These are phyloP conservation scores for Tachina lurida DNA, from an alignment of 2,888 invertebrate species.

Conservation along the genomic window DNA sequence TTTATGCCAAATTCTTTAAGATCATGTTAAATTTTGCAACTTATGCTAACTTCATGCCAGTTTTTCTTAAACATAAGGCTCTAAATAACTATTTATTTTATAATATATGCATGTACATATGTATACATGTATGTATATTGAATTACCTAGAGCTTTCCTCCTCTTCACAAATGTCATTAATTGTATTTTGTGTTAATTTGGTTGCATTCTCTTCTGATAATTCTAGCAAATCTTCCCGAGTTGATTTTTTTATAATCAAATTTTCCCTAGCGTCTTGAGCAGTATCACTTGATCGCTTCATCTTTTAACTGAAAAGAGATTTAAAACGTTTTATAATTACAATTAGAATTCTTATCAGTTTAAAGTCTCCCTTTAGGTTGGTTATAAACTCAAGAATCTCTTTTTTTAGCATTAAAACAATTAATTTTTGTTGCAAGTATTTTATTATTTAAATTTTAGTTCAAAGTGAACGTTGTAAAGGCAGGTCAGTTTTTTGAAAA, in stretches of 20 bases:
- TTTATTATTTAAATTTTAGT: constrained; percentile 3
- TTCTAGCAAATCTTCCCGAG: not conserved
- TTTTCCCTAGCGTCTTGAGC: constrained; percentile 9
- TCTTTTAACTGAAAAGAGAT: constrained; percentile 33
- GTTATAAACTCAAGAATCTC: not conserved
- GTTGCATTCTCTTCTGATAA: not conserved
- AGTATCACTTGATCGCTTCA: constrained; percentile 52
- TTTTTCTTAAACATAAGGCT: too few relatives aligned
- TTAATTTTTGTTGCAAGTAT: not conserved
- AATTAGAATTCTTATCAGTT: constrained; percentile 56
- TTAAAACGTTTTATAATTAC: not conserved
- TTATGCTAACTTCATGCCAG: too few relatives aligned
- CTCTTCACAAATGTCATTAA: constrained; percentile 41
- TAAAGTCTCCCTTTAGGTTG: not conserved
- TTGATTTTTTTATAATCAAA: constrained; percentile 3
- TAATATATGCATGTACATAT: not conserved
- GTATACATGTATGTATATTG: not conserved
- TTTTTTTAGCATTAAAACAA: not conserved
- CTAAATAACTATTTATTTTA: too few relatives aligned
- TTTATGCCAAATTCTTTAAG: too few relatives aligned
- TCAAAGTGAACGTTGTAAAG: constrained; percentile 40
- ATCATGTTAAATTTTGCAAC: too few relatives aligned
- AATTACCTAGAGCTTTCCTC: not conserved
- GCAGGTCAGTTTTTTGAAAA: constrained; percentile 40
- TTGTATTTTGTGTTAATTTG: constrained; percentile 10